phyloP scores from a whole-genome alignment of 92 coral and sea anemone species.

The Montipora capitata region DNA sequence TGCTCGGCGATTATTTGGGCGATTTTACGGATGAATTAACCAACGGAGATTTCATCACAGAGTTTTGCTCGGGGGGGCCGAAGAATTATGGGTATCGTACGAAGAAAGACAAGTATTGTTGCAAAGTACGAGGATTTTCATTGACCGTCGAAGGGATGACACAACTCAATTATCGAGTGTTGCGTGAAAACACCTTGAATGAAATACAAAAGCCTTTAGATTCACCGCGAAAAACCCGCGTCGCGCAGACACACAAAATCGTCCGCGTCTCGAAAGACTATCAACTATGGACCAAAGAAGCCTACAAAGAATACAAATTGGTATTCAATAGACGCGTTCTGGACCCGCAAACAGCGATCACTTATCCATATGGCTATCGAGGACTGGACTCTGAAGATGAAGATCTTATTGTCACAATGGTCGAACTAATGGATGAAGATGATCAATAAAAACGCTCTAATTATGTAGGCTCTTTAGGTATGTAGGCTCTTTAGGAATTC shows the following conservation, averaged over 20 bases:
- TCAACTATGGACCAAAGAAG: background rate
- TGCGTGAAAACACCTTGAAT: background rate
- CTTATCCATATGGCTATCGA: background rate
- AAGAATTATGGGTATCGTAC: background rate
- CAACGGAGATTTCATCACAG: background rate
- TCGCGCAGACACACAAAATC: background rate
- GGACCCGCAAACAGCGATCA: background rate
- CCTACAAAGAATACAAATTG: background rate
- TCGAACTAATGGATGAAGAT: no score
- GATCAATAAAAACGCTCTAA: no score
- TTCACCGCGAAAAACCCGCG: background rate
- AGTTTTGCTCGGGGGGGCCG: background rate
- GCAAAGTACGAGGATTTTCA: background rate
- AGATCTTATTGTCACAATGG: no score
- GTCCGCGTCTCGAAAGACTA: background rate
- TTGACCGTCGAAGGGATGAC: background rate
- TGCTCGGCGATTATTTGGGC: background rate
- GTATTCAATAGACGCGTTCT: background rate
- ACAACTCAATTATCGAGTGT: background rate
- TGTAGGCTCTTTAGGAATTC: no score
- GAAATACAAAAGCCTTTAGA: background rate
- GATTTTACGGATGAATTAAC: background rate
- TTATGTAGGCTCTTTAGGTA: no score
- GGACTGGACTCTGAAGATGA: no score
- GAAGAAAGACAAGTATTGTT: no score